Base-by-base conservation (phyloP, 2,113 vertebrate genomes). In the Phalacrocorax carbo region DNA sequence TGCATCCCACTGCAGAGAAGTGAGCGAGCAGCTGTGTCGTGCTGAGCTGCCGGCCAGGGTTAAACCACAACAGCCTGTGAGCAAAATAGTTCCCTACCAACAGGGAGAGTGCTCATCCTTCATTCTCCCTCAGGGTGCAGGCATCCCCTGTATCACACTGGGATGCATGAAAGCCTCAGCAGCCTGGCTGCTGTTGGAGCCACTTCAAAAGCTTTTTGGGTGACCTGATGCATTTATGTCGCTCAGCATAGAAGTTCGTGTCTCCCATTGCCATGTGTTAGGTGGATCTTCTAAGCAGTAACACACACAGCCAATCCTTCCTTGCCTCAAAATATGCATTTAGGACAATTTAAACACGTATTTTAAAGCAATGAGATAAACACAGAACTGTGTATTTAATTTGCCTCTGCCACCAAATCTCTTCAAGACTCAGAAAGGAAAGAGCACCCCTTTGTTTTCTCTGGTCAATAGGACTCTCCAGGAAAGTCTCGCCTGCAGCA, bases 101-200 rank as follows among this genome's bases (percentile, higher is more conserved):
- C 0, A 0, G 20, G 3, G 13, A 36, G 51, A 13, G 8, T 2
- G 19, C 13, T 57, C 58, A 30, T 73, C 60, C 42, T 48, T 55
- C 44, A 58, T 49, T 30, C 26, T 36, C 29, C 5, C 1, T 49
- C 61, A 34, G 7, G n/a, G 18, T 6, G 4, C 1, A 1, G 13
- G 51, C 4, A 1, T 34, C 32, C 48, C 21, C 48, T 23, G 21
- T 14, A 21, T 26, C 34, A 12, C 34, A 46, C 18, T 5, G 0
- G 48, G 6, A 25, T 5, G 13, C 77, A 36, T 2, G 1, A 32
- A 72, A 57, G n/a, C 44, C 51, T 73, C n/a, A 1, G 16, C 51
- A 49, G 15, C 7, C n/a, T 1, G 0, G 29, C 20, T 55, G 49
- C n/a, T n/a, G 29, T 19, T 49, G 58, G 23, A 72, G 10, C n/a